Evolutionary conservation across 2,888 invertebrate genomes (phyloP).

Genomic region (Caenorhabditis japonica): DNA sequence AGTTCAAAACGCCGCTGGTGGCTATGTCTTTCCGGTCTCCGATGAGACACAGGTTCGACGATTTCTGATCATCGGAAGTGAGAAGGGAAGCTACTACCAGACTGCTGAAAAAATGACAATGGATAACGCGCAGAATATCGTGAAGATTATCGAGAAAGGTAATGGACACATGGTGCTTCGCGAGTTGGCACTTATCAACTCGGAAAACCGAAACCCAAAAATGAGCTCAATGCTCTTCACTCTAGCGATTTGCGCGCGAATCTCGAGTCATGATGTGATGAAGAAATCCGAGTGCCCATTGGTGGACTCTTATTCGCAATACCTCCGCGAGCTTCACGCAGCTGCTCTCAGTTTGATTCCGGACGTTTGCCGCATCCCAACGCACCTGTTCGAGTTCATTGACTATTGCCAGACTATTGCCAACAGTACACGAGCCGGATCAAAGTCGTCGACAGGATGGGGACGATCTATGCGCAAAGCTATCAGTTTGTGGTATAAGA

Average conservation of each 20-base stretch:
- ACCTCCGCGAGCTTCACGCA: constrained; percentile 57
- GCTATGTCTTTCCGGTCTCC: constrained; percentile 77
- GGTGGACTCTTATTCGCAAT: constrained; percentile 41
- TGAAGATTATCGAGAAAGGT: constrained; percentile 75
- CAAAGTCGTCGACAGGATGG: constrained; percentile 78
- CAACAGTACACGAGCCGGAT: constrained; percentile 49
- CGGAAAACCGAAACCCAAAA: constrained; percentile 77
- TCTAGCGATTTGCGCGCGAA: constrained; percentile 82
- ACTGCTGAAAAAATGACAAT: constrained; percentile 73
- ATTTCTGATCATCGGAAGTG: constrained; percentile 78
- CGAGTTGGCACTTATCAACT: constrained; percentile 76
- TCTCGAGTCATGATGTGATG: constrained; percentile 64
- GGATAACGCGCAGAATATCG: constrained; percentile 76
- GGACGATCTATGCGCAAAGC: constrained; percentile 83
- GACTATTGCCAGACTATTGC: constrained; percentile 81
- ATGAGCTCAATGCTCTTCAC: constrained; percentile 81
- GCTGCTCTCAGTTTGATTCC: constrained; percentile 61
- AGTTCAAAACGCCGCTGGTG: constrained; percentile 74
- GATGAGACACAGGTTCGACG: constrained; percentile 77
- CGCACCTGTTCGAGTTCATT: constrained; percentile 83
- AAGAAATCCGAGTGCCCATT: constrained; percentile 61
- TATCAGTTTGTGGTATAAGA: constrained; percentile 81
- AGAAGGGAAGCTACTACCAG: constrained; percentile 77
- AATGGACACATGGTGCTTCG: constrained; percentile 76
- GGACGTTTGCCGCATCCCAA: constrained; percentile 82